Evolutionary conservation across 1,140 invertebrate species (phyloP), one percentile per base, ranked within the genome.

Genomic region (Eulimnadia texana): DNA sequence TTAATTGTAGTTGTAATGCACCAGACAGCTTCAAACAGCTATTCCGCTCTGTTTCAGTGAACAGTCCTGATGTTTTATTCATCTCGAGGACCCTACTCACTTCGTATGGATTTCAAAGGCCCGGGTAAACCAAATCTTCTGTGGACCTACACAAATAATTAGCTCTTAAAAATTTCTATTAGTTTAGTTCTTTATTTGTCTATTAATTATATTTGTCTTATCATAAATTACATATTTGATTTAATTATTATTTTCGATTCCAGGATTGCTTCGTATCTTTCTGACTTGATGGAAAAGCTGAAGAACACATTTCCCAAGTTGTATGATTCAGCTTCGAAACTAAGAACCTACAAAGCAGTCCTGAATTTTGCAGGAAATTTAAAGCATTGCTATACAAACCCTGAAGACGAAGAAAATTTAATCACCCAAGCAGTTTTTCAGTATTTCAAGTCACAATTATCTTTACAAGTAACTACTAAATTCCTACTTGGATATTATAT

Each of bases 11-110:
- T 20, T 58, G 33, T 52, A 6, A 10, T 20, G 16, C 50, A 22
- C 61, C 59, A 10, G 61, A 59, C 29, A 50, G 49, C 19, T 20
- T 63, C 27, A 58, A 42, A 28, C 27, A 27, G 6, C 59, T 63
- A 10, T 63, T 63, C 57, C 58, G 56, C 6, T 42, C 33, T 42
- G 16, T 42, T 42, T 6, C 33, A 6, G 33, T 42, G 6, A 16
- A 42, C 33, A 42, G 33, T 42, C 33, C 33, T 16, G 33, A 42
- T 42, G 33, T 42, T 42, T 16, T 42, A 16, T 42, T 9, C 33
- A 42, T 42, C 16, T 6, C 33, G 16, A 16, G 16, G 33, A 42
- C 33, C 33, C 33, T 42, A 9, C 33, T 42, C 16, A 42, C 33
- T 9, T 42, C 33, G 33, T 42, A 42, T 16, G 33, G 33, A 6